Conservation (phyloP, 1,140 invertebrate genomes). For the Orchestia grillus region DNA sequence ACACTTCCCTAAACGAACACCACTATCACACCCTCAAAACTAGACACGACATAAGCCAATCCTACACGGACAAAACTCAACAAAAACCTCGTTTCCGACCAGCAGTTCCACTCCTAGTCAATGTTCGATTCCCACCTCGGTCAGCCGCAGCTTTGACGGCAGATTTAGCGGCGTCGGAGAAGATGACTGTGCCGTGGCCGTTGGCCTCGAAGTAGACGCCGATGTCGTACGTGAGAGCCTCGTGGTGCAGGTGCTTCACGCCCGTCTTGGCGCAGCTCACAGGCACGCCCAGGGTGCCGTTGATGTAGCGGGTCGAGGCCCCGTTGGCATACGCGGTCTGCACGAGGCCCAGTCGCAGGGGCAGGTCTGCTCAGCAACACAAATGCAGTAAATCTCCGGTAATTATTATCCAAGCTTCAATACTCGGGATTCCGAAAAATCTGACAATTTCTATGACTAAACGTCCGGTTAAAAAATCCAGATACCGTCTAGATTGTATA, state of each 20-base stretch:
- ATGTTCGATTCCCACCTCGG: background rate
- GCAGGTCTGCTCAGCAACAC: conserved; percentile 72
- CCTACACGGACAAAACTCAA: no score
- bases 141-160: conserved; percentile 71
- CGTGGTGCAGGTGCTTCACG: conserved; percentile 97
- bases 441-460: no score
- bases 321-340: conserved; percentile 99
- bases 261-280: conserved; percentile 91
- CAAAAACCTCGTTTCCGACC: no score
- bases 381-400: background rate
- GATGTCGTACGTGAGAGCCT: conserved; percentile 91
- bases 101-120: no score
- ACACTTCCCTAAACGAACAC: no score
- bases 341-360: conserved; percentile 85
- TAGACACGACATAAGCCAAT: no score
- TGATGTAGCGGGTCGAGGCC: conserved; percentile 92
- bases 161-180: conserved; percentile 77
- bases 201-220: conserved; percentile 99
- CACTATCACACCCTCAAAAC: no score
- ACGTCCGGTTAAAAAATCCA: no score
- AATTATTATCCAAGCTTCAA: no score
- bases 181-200: conserved; percentile 95
- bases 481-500: no score
- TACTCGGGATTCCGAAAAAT: no score
- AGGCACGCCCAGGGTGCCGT: conserved; percentile 86